Percentiles rank a stretch among this genome's conserved stretches.
phyloP scores from a whole-genome alignment of 1,140 invertebrate genomes.

The Drosophila subobscura region DNA sequence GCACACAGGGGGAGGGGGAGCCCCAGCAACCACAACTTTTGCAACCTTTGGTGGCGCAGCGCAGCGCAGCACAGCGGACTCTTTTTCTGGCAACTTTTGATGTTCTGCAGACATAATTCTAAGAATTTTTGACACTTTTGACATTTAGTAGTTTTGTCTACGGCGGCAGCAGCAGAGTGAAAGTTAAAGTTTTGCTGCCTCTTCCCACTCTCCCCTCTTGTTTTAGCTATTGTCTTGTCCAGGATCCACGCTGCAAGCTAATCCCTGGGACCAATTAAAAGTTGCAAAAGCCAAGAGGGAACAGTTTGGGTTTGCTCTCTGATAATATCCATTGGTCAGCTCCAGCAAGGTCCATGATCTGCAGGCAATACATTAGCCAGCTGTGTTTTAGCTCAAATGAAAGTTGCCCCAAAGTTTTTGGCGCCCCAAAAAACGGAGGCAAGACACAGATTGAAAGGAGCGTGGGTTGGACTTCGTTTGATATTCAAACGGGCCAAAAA shows the following conservation, averaged over 20 bases:
- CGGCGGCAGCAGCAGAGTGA: slow-evolving; percentile 29
- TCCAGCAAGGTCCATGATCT: slow-evolving; percentile 7
- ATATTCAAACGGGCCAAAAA: slow-evolving; percentile 41
- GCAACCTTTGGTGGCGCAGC: slow-evolving; percentile 1
- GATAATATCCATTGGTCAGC: slow-evolving; percentile 35
- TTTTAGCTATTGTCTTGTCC: slow-evolving; percentile 57
- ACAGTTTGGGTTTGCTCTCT: neutral
- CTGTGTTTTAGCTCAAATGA: slow-evolving; percentile 38
- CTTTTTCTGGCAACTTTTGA: slow-evolving; percentile 64
- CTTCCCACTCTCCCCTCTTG: slow-evolving; percentile 1
- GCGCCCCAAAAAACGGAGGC: neutral
- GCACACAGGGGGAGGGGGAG: slow-evolving; percentile 1
- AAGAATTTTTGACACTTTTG: slow-evolving; percentile 81
- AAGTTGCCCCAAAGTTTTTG: slow-evolving; percentile 22
- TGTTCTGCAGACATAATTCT: slow-evolving; percentile 80
- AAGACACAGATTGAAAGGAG: slow-evolving; percentile 5
- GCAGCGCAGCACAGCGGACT: slow-evolving; percentile 33
- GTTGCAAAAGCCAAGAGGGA: slow-evolving; percentile 32
- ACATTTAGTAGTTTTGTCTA: slow-evolving; percentile 82
- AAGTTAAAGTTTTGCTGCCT: slow-evolving; percentile 21
- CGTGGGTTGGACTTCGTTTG: slow-evolving; percentile 31
- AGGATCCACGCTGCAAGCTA: slow-evolving; percentile 28
- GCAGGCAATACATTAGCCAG: slow-evolving; percentile 42
- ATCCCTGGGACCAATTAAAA: slow-evolving; percentile 76
- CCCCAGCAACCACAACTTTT: slow-evolving; percentile 41